Percentiles rank a stretch among this genome's conserved stretches.
These are phyloP conservation scores for Spodoptera frugiperda DNA, from an alignment of 1,140 invertebrate species.

Conservation along the genomic window DNA sequence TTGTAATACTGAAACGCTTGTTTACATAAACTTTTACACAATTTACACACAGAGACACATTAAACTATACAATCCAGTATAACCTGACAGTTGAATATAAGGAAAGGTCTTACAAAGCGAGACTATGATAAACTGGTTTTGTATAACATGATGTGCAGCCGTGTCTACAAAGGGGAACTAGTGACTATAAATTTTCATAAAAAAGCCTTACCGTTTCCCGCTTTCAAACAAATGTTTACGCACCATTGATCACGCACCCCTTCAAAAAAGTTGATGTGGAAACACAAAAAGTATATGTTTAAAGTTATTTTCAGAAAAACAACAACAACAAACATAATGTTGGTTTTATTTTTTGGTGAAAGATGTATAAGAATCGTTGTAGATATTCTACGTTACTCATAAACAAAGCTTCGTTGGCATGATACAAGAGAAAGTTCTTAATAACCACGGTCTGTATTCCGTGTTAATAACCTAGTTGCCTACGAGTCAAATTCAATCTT, in stretches of 20 bases:
- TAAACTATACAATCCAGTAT: too few species aligned
- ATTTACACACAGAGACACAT: conserved; percentile 14
- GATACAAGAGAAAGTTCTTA: too few species aligned
- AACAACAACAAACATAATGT: neutral
- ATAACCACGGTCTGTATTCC: too few species aligned
- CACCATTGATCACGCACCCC: conserved; percentile 57
- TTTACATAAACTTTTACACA: conserved; percentile 47
- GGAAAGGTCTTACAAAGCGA: too few species aligned
- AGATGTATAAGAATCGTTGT: too few species aligned
- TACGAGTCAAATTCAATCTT: too few species aligned
- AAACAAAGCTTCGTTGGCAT: neutral
- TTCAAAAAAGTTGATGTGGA: conserved; percentile 43
- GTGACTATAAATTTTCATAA: conserved; percentile 54
- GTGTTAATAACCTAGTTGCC: too few species aligned
- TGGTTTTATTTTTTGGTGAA: too few species aligned
- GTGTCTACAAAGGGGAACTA: conserved; percentile 30
- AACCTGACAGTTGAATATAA: too few species aligned
- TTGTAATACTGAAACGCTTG: conserved; percentile 43
- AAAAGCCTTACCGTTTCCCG: conserved; percentile 50
- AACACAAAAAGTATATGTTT: neutral
- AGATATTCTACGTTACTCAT: too few species aligned
- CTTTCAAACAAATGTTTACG: conserved; percentile 61
- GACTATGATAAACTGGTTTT: too few species aligned
- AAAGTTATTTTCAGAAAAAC: conserved; percentile 1
- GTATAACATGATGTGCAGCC: too few species aligned